phyloP scores from a whole-genome alignment of 2,113 vertebrate species.

The Motacilla tschutschensis region DNA sequence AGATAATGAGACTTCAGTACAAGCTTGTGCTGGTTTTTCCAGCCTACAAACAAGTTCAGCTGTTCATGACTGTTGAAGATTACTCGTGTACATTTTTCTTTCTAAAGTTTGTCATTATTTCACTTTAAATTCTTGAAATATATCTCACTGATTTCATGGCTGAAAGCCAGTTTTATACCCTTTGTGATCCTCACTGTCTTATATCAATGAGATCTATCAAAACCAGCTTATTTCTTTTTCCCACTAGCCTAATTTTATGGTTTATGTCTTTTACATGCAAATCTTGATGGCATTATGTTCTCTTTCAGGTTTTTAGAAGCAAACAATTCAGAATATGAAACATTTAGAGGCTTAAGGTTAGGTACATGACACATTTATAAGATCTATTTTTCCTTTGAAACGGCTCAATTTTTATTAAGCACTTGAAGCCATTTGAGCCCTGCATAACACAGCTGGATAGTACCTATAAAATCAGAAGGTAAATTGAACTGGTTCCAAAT shows the following conservation, averaged over 20 bases:
- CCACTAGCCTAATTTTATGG: background rate
- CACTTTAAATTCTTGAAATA: background rate
- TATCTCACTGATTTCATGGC: background rate
- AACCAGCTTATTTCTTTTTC: background rate
- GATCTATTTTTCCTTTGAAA: slow-evolving; percentile 40
- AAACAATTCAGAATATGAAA: background rate
- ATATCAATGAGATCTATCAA: background rate
- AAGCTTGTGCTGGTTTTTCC: background rate
- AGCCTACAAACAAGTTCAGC: background rate
- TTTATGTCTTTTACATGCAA: background rate
- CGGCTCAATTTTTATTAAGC: slow-evolving; percentile 31
- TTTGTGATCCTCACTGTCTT: background rate
- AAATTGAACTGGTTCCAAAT: slow-evolving; percentile 24
- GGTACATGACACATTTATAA: background rate
- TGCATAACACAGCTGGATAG: background rate
- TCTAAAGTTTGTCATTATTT: background rate
- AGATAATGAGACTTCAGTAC: background rate
- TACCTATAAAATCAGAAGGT: slow-evolving; percentile 20
- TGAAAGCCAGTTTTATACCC: background rate
- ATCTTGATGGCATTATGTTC: background rate
- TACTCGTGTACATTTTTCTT: background rate
- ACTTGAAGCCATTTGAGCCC: slow-evolving; percentile 13
- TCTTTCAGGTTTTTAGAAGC: background rate
- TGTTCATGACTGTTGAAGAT: background rate
- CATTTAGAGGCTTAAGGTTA: slow-evolving; percentile 24